Base-by-base conservation (phyloP, 2,113 vertebrate genomes). In the Atherinomorus stipes region DNA sequence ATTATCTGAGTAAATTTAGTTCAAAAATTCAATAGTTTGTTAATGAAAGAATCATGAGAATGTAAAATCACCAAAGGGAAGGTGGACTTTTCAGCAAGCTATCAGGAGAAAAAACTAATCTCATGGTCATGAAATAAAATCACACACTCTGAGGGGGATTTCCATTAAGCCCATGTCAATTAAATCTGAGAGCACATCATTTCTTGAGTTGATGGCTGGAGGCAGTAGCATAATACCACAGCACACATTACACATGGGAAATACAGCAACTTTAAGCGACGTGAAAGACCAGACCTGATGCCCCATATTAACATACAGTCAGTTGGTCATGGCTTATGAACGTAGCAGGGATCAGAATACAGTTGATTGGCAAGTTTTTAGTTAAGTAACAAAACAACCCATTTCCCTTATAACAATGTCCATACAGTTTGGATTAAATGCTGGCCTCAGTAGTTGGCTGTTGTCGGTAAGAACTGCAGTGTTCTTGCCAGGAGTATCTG, bases 161-260 rank as follows among this genome's bases (percentile, higher is more conserved):
- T 78, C 19, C 60, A 78, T 58, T 58, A 56, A 75, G 12, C 54
- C 23, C 13, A 34, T 49, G 63, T 75, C 56, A 71, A 61, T 69
- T 80, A 53, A 42, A 49, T 42, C 44, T 25, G n/a, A 59, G 54
- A 74, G 26, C 51, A 45, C 62, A 42, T 60, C 0, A 49, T 50
- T 60, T 65, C 23, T 49, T 50, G 16, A 47, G n/a, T 23, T 54
- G 52, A 68, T 61, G 53, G 19, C 42, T 57, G 19, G 22, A 70
- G 71, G 78, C 45, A 62, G 71, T 60, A 51, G 16, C 60, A 34
- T 9, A 66, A 69, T 44, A 53, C 22, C 38, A 26, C 37, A 47
- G 3, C 22, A 15, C 7, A 9, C 64, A 53, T 26, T 9, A 8
- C 64, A 54, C 37, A 47, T 57, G 37, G 25, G 42, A 71, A 64